A percentile compares a stretch with the other conserved stretches of the same genome.
Conservation (phyloP, 2,888 invertebrate species). For the Palloptera scutellata region DNA sequence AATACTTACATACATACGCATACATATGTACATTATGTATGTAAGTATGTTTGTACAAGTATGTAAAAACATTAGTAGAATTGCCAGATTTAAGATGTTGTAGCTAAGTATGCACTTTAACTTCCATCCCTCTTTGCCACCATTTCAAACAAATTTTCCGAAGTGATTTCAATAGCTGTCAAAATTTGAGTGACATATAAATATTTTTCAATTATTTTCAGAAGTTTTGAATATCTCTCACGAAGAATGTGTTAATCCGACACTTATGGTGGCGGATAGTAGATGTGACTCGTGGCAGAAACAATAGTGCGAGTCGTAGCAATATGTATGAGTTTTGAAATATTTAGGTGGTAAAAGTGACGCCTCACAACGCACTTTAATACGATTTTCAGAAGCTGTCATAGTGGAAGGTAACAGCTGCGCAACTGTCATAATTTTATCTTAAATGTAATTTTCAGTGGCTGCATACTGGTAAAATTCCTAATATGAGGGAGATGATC, state of each 20-base stretch:
- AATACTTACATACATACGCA: too few species aligned
- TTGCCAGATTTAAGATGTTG: too few species aligned
- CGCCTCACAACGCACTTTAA: slow-evolving; percentile 24
- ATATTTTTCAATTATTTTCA: slow-evolving; percentile 38
- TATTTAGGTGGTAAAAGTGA: background rate
- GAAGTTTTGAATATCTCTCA: slow-evolving; percentile 29
- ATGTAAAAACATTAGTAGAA: too few species aligned
- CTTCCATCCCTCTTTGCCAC: too few species aligned
- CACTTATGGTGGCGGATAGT: slow-evolving; percentile 39
- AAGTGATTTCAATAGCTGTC: slow-evolving; percentile 32
- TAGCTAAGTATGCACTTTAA: too few species aligned
- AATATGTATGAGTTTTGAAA: background rate
- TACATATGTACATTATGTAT: too few species aligned
- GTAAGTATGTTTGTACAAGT: too few species aligned
- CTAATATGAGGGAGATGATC: too few species aligned
- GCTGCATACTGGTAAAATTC: too few species aligned
- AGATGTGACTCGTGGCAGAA: slow-evolving; percentile 37
- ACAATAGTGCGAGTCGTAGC: slow-evolving; percentile 26
- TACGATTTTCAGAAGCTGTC: slow-evolving; percentile 25
- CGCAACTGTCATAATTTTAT: slow-evolving; percentile 39
- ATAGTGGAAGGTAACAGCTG: slow-evolving; percentile 37
- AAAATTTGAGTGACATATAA: slow-evolving; percentile 36
- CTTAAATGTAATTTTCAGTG: slow-evolving; percentile 28
- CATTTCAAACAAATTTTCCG: background rate
- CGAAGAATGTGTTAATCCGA: slow-evolving; percentile 38